Evolutionary conservation across 2,797 vertebrate genomes (phyloP).

Genomic region (Leptatherina wallacei): DNA sequence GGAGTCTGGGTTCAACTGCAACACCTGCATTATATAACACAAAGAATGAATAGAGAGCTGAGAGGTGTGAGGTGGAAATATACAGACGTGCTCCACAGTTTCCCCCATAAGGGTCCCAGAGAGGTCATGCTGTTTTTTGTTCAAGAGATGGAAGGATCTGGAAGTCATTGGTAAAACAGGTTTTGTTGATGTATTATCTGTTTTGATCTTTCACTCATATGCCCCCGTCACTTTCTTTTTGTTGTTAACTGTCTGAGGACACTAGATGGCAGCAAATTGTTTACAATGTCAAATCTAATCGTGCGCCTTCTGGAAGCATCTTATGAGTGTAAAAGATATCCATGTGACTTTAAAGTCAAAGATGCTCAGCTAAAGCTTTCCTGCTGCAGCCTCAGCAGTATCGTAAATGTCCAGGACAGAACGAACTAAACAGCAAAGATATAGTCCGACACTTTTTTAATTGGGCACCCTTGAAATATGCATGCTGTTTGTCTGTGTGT

Average conservation of each 20-base stretch:
- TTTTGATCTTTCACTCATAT: not conserved
- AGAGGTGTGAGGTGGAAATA: conserved; percentile 2
- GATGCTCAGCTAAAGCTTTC: not conserved
- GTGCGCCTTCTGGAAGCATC: not conserved
- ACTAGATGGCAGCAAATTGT: conserved; percentile 80
- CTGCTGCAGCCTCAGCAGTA: not conserved
- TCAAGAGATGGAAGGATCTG: not conserved
- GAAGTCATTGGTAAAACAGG: not conserved
- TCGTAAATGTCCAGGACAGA: not conserved
- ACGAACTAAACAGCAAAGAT: not conserved
- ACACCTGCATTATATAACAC: conserved; percentile 6
- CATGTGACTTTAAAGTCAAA: not conserved
- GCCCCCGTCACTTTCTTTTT: not conserved
- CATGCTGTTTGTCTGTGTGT: conserved; percentile 6
- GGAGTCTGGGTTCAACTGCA: conserved; percentile 26
- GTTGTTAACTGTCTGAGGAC: conserved; percentile 28
- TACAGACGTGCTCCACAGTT: not conserved
- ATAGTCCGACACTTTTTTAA: conserved; percentile 3
- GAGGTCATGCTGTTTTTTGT: not conserved
- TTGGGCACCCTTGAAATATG: conserved; percentile 7
- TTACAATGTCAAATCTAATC: conserved; percentile 12
- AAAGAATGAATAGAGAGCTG: conserved; percentile 17
- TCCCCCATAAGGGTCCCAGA: not conserved
- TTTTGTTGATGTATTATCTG: not conserved
- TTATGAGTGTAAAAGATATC: not conserved